Base-by-base conservation (phyloP, 1,140 invertebrate genomes). In the Drosophila malerkotliana region DNA sequence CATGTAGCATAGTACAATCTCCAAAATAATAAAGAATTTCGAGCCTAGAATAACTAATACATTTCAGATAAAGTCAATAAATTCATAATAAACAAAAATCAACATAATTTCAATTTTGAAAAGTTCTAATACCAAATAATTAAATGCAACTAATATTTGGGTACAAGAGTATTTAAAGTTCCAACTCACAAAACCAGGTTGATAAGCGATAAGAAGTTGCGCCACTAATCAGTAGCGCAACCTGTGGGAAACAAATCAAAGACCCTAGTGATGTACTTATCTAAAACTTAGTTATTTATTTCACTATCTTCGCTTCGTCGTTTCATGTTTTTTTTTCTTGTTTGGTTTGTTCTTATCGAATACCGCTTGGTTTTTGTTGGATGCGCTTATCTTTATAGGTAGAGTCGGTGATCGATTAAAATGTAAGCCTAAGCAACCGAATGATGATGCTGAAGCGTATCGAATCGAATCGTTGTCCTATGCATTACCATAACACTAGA, bases 251-350 rank as follows among this genome's bases (percentile, higher is more conserved):
- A 14, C 41, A 69, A 69, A 68, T 49, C 41, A 48, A 68, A 49
- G 39, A 8, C 34, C n/a, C 10, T 30, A n/a, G 10, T 9, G 21
- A 15, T 14, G 28, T 32, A 39, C 30, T 68, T 75, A 71, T 71
- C 53, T 77, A 67, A 77, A 85, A 84, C 80, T 81, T 63, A 66
- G 77, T 84, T 60, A 74, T 83, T 82, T 84, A 81, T 77, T 83
- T 45, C 51, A 51, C 57, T 67, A 59, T 71, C 69, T 59, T 24
- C 57, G 41, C 21, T 44, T 61, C 55, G 49, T 47, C 53, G 21
- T 68, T 56, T 47, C 39, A 48, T 49, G 47, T 41, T 28, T 12
- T 18, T 18, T 58, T 61, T 44, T 64, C 15, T 69, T 54, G n/a
- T 44, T 39, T 61, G 37, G 18, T 30, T 62, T 72, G 60, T 73